Percentiles rank a stretch among this genome's conserved stretches.
Evolutionary conservation across 2,888 invertebrate genomes (phyloP).

Genomic region (Lathronympha strigana): DNA sequence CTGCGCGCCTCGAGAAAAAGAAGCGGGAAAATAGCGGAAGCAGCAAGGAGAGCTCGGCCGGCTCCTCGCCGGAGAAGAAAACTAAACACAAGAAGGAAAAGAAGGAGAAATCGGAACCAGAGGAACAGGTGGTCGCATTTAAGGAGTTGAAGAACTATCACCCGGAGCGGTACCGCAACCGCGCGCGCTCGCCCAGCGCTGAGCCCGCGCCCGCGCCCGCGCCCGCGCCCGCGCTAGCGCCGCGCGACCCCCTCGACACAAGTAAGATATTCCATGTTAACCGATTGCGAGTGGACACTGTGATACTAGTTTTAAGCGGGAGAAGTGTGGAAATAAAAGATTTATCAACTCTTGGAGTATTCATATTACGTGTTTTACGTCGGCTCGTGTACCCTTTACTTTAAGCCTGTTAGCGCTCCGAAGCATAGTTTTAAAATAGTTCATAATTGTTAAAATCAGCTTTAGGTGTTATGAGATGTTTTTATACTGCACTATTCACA

Average conservation of each 20-base stretch:
- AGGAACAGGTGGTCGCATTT: slow-evolving; percentile 67
- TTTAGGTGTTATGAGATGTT: neutral
- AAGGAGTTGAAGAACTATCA: slow-evolving; percentile 84
- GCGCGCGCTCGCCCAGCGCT: slow-evolving; percentile 85
- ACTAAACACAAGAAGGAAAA: slow-evolving; percentile 50
- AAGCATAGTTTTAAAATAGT: slow-evolving; percentile 13
- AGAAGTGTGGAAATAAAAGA: slow-evolving; percentile 75
- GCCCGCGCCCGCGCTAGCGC: slow-evolving; percentile 41
- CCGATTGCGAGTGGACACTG: slow-evolving; percentile 57
- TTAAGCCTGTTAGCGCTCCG: slow-evolving; percentile 45
- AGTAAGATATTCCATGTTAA: slow-evolving; percentile 79
- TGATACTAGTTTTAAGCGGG: slow-evolving; percentile 70
- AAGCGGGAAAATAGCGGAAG: slow-evolving; percentile 46
- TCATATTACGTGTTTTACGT: slow-evolving; percentile 69
- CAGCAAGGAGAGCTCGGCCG: slow-evolving; percentile 48
- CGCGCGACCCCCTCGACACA: slow-evolving; percentile 50
- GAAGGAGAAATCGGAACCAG: slow-evolving; percentile 47
- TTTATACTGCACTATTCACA: slow-evolving; percentile 13
- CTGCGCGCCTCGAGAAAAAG: slow-evolving; percentile 48
- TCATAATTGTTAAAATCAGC: neutral
- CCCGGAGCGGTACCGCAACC: slow-evolving; percentile 87
- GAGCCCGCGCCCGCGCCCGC: slow-evolving; percentile 57
- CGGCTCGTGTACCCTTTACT: slow-evolving; percentile 67
- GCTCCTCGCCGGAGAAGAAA: slow-evolving; percentile 61
- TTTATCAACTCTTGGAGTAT: slow-evolving; percentile 77